These are phyloP conservation scores for Spodoptera frugiperda DNA, from an alignment of 1,140 invertebrate genomes.

Conservation along the genomic window DNA sequence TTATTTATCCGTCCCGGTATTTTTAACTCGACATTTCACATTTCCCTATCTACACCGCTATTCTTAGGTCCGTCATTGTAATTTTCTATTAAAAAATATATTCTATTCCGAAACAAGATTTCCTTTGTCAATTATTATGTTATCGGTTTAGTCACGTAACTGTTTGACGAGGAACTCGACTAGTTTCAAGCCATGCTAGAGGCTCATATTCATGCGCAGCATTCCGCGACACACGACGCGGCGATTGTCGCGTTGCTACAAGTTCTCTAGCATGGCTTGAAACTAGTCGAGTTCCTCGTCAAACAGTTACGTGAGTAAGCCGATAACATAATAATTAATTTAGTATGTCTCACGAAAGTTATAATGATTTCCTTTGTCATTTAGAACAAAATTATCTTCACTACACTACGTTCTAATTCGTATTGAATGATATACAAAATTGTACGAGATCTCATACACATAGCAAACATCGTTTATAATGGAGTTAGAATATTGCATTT, in stretches of 20 bases:
- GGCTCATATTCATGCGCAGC: too few species aligned
- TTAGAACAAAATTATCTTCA: background rate
- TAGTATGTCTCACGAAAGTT: too few species aligned
- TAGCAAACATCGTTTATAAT: background rate
- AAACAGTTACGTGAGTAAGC: too few species aligned
- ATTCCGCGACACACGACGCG: too few species aligned
- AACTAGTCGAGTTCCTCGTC: too few species aligned
- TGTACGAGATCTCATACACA: slow-evolving; percentile 39
- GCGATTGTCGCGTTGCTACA: too few species aligned
- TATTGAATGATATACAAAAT: slow-evolving; percentile 22
- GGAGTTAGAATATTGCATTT: slow-evolving; percentile 23
- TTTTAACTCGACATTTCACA: slow-evolving; percentile 10
- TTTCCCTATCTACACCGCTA: slow-evolving; percentile 1
- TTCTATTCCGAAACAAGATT: background rate
- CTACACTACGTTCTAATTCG: slow-evolving; percentile 13
- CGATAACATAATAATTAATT: too few species aligned
- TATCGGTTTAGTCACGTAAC: too few species aligned
- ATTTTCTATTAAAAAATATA: slow-evolving; percentile 14
- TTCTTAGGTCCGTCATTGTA: slow-evolving; percentile 14
- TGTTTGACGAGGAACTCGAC: too few species aligned
- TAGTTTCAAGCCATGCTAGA: too few species aligned
- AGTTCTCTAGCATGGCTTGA: too few species aligned
- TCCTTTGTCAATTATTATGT: too few species aligned
- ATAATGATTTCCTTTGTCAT: background rate
- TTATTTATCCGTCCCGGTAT: background rate